Conservation (phyloP, 2,888 invertebrate species). For the Heliconius aoede region DNA sequence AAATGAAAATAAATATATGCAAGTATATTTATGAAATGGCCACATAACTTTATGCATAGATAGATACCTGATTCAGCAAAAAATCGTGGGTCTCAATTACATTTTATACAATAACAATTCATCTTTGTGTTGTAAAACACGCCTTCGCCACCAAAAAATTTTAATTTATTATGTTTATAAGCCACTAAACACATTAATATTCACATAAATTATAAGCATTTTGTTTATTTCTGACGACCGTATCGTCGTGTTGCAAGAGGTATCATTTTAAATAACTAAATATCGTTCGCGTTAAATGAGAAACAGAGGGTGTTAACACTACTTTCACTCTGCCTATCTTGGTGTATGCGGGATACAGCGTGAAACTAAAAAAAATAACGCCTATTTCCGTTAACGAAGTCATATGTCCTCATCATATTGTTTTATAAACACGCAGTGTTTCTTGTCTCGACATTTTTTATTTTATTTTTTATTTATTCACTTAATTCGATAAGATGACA, state of each 20-base stretch:
- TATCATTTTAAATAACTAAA: background rate
- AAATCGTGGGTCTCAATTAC: conserved; percentile 29
- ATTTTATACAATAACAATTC: conserved; percentile 19
- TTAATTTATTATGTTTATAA: conserved; percentile 5
- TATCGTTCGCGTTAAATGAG: background rate
- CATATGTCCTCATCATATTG: too few species aligned
- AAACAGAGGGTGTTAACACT: too few species aligned
- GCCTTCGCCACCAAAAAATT: conserved; percentile 20
- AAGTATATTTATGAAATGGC: conserved; percentile 13
- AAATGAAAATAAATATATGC: too few species aligned
- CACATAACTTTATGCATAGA: background rate
- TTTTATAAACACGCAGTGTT: too few species aligned
- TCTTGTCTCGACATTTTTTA: too few species aligned
- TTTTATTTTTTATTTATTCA: too few species aligned
- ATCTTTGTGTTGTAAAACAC: conserved; percentile 17
- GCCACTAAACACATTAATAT: conserved; percentile 14
- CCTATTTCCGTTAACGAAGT: too few species aligned
- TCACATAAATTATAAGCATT: conserved; percentile 17
- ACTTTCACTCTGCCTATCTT: too few species aligned
- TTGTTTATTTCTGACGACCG: conserved; percentile 5
- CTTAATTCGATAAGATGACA: background rate
- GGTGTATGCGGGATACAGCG: too few species aligned
- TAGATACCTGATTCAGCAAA: conserved; percentile 25
- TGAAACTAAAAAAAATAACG: too few species aligned
- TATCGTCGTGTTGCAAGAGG: background rate